A percentile compares a stretch with the other conserved stretches of the same genome.
These are phyloP conservation scores for Volucella inanis DNA, from an alignment of 2,888 invertebrate species.

Conservation along the genomic window DNA sequence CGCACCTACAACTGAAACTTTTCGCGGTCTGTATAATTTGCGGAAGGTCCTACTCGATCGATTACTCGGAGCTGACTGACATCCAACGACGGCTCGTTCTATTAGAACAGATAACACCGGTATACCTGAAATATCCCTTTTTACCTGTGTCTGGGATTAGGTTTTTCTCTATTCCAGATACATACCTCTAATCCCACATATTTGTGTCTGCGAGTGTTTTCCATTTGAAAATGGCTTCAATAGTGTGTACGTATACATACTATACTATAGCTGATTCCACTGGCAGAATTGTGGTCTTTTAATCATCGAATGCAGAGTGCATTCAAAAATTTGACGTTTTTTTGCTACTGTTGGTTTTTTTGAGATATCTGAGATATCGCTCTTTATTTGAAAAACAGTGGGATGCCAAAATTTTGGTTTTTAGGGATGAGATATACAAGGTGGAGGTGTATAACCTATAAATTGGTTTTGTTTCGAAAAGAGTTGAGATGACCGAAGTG, in stretches of 20 bases:
- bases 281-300: not conserved
- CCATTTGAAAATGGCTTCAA: too few species aligned
- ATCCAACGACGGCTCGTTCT: not conserved
- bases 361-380: conserved; percentile 10
- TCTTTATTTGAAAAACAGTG: conserved; percentile 7
- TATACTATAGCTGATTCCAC: too few species aligned
- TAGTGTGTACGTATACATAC: too few species aligned
- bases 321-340: not conserved
- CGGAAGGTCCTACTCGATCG: conserved; percentile 36
- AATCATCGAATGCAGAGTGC: not conserved
- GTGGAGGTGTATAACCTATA: conserved; percentile 3
- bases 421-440: conserved; percentile 1
- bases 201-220: not conserved
- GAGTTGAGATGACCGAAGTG: conserved; percentile 22
- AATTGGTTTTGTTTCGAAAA: conserved; percentile 10
- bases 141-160: conserved; percentile 49
- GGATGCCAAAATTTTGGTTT: conserved; percentile 16
- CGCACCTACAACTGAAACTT: not conserved
- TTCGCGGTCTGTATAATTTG: not conserved
- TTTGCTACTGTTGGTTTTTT: not conserved
- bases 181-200: conserved; percentile 8
- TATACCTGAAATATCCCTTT: conserved; percentile 17
- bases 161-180: conserved; percentile 18
- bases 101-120: conserved; percentile 43
- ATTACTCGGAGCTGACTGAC: conserved; percentile 52